Evolutionary conservation across 2,888 invertebrate species (phyloP), one percentile per base, ranked within the genome.

Genomic region (Crioceris asparagi): DNA sequence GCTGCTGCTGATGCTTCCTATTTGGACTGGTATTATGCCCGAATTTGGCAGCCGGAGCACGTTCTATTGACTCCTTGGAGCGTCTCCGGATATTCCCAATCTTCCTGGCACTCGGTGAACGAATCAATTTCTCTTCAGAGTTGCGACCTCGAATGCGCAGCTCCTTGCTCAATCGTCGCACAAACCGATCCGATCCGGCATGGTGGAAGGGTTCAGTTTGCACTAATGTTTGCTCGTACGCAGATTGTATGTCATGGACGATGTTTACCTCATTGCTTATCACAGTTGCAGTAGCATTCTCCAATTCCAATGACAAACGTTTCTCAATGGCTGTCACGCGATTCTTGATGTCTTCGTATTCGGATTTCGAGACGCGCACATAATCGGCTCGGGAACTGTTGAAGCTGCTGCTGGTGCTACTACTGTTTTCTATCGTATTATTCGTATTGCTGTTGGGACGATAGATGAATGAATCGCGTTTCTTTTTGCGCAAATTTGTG

Each of bases 51-150:
- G n/a, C n/a, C n/a, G n/a, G n/a, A n/a, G n/a, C n/a, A n/a, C n/a
- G n/a, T n/a, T n/a, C n/a, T n/a, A n/a, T n/a, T n/a, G n/a, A 50
- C 41, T 84, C 84, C 56, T 75, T 74, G 0, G 84, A 84, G 35
- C 82, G 67, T 31, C 84, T 69, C 53, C 83, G 66, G 47, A 85
- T 72, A 6, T 73, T 75, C 14, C 84, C 84, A 40, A 85, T 86
- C 69, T 83, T 85, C 34, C 85, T 69, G 2, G 83, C 84, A 57
- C 84, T 85, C 1, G 85, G 86, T 0, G 85, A 85, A 45, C 54
- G 43, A 42, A 84, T 79, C 5, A 83, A 71, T 53, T 78, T 78
- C 34, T 76, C 71, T 50, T 83, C 79, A 21, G 70, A 69, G 40
- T 76, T 80, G 29, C 83, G n/a, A n/a, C n/a, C n/a, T n/a, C n/a